Base-by-base conservation (phyloP, 2,113 vertebrate species). In the Hippocampus mohnikei region DNA sequence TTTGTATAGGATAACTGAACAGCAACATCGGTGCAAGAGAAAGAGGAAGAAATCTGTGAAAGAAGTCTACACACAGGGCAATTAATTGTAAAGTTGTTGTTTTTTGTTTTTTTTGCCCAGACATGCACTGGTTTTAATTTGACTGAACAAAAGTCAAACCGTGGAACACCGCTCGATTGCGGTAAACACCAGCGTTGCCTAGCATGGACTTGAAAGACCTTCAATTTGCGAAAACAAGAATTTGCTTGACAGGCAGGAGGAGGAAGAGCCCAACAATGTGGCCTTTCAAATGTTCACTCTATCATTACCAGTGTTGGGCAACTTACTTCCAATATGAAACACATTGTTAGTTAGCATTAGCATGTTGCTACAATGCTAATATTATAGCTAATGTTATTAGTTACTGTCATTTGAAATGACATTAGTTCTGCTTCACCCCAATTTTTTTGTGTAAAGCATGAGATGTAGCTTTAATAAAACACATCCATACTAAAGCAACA, bases 1-100 rank as follows among this genome's bases (percentile, higher is more conserved):
- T 78, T 69, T 84, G 81, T 84, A 55, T 64, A 55, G 63, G 69
- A 78, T 29, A 50, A 79, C 84, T 85, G 86, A 84, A 72, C 16
- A 8, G 40, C 41, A 72, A 25, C 78, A 79, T 37, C 2, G 52
- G 76, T 66, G 20, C 3, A n/a, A 78, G 42, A 65, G 68, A 84
- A 84, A 53, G 23, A 83, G 76, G 81, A 83, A 77, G 73, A 68
- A 68, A 70, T 50, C 70, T 58, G n/a, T 23, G 59, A 25, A 3
- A 27, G 10, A 13, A 21, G 10, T 10, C 55, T 27, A 25, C 12
- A 48, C 46, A 48, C 15, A 48, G 46, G 9, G 13, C 3, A 0
- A 15, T 18, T 48, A 48, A 18, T 5, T 16, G 13, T 48, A 48
- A 33, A 33, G 29, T 33, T 29, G 27, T 27, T 27, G 27, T 3